phyloP scores from a whole-genome alignment of 2,797 vertebrate species.

The Muscicapa striata region DNA sequence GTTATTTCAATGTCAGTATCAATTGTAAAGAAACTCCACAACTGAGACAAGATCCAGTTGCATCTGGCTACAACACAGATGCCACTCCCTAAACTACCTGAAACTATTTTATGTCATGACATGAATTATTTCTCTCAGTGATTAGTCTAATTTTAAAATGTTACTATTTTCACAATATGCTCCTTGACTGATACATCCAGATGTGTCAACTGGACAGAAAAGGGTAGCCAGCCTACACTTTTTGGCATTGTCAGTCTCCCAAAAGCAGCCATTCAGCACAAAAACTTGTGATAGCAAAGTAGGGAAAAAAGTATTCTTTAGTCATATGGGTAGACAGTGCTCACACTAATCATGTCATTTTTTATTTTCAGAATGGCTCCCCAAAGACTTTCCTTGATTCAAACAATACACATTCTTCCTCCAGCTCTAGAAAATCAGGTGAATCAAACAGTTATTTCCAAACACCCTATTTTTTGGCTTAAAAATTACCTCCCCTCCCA shows the following conservation, averaged over 20 bases:
- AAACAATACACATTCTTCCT: neutral
- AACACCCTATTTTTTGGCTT: neutral
- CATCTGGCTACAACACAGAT: neutral
- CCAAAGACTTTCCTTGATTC: neutral
- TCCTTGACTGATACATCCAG: neutral
- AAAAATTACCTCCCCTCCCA: neutral
- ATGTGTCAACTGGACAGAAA: neutral
- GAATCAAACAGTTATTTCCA: neutral
- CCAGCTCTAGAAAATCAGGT: neutral
- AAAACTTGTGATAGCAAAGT: neutral
- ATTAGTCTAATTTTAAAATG: neutral
- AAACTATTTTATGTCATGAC: neutral
- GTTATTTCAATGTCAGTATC: neutral
- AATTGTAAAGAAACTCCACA: neutral
- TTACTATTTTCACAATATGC: neutral
- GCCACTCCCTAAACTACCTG: neutral
- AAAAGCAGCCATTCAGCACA: neutral
- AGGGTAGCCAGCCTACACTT: neutral
- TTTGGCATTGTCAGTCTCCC: neutral
- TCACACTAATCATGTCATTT: rapidly evolving
- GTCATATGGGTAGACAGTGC: neutral
- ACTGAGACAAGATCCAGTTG: neutral
- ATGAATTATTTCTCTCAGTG: neutral
- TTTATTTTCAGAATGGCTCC: neutral
- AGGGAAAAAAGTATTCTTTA: neutral